phyloP scores from a whole-genome alignment of 2,797 vertebrate species.

The Chaetophractus vellerosus region DNA sequence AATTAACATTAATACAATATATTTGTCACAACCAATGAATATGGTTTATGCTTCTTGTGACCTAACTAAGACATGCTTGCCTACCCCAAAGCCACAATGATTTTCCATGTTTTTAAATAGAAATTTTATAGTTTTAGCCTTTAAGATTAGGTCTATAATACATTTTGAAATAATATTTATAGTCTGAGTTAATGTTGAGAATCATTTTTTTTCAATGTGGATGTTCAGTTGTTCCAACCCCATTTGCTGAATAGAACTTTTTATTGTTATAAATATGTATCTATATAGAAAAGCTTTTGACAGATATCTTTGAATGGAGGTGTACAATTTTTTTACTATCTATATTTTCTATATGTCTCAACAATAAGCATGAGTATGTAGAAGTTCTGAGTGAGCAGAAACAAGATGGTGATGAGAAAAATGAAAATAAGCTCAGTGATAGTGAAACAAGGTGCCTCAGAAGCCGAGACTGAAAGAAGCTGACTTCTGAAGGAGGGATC shows the following conservation, averaged over 20 bases:
- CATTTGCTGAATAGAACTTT: neutral
- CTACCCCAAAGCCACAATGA: slow-evolving; percentile 13
- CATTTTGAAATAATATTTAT: slow-evolving; percentile 25
- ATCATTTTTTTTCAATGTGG: neutral
- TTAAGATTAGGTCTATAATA: slow-evolving; percentile 11
- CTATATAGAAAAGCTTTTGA: neutral
- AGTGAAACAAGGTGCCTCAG: neutral
- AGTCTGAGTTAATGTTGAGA: neutral
- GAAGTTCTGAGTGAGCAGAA: neutral
- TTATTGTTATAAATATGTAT: neutral
- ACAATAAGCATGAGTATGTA: neutral
- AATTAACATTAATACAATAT: neutral
- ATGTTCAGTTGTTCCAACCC: neutral
- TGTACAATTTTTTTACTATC: neutral
- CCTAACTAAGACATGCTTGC: neutral
- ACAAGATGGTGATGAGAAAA: neutral
- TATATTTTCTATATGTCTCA: neutral
- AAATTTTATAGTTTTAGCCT: slow-evolving; percentile 50
- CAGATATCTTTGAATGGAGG: neutral
- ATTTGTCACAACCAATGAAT: neutral
- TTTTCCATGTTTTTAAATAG: neutral
- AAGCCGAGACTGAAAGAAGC: neutral
- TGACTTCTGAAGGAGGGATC: neutral
- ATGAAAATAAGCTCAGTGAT: neutral
- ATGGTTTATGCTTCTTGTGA: neutral